Conservation (phyloP, 2,888 invertebrate species). For the Pristionchus fissidentatus region DNA sequence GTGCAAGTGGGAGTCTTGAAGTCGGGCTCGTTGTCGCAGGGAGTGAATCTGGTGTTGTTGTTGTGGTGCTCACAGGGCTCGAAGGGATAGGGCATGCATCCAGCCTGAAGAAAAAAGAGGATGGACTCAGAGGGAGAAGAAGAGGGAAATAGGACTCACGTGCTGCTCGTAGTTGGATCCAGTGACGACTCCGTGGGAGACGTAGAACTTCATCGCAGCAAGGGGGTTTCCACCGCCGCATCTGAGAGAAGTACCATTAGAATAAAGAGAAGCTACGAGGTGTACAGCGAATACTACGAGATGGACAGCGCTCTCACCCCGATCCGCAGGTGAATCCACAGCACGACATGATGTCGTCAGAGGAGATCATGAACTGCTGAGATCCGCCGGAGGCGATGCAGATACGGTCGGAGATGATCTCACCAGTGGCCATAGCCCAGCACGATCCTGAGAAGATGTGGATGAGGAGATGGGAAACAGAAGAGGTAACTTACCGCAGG, state of each 20-base stretch:
- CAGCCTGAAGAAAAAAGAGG: constrained; percentile 77
- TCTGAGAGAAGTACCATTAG: background rate
- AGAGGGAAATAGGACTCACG: background rate
- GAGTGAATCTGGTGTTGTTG: constrained; percentile 81
- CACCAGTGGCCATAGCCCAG: constrained; percentile 81
- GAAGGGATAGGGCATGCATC: constrained; percentile 90
- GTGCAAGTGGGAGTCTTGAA: constrained; percentile 54
- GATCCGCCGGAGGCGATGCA: constrained; percentile 77
- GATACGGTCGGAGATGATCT: constrained; percentile 78
- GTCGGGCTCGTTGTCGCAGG: constrained; percentile 56
- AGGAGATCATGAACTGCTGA: constrained; percentile 65
- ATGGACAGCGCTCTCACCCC: constrained; percentile 66
- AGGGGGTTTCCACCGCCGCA: constrained; percentile 84
- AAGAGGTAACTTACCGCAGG: constrained; percentile 53
- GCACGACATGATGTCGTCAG: constrained; percentile 78
- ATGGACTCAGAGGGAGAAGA: background rate
- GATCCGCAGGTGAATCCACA: constrained; percentile 76
- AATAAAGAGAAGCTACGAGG: background rate
- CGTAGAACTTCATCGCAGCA: constrained; percentile 90
- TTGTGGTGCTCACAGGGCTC: constrained; percentile 92
- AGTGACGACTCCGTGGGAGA: constrained; percentile 86
- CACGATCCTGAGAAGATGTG: constrained; percentile 83
- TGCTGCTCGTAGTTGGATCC: constrained; percentile 81
- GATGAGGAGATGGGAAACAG: background rate
- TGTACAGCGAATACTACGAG: background rate